Conservation (phyloP, 2,888 invertebrate genomes). For the Plusia festucae region DNA sequence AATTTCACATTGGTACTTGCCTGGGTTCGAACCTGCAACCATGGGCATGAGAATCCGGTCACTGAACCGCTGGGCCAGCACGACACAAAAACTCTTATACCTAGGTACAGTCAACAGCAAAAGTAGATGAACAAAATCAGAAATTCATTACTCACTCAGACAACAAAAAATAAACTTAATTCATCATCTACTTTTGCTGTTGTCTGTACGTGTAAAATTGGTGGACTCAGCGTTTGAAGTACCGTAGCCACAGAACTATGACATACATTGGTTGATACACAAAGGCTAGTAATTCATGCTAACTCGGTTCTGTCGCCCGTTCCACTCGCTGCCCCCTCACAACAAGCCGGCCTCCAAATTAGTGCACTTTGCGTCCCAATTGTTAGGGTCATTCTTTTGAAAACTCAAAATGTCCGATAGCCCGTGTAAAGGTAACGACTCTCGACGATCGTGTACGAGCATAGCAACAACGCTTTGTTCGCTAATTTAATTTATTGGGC, state of each 20-base stretch:
- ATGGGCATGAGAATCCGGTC: too few relatives aligned
- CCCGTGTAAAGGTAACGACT: conserved; percentile 49
- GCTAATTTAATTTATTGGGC: conserved; percentile 46
- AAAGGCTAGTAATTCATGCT: conserved; percentile 66
- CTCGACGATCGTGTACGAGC: conserved; percentile 30
- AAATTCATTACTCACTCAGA: too few relatives aligned
- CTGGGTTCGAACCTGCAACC: too few relatives aligned
- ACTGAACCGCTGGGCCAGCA: too few relatives aligned
- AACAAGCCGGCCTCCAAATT: conserved; percentile 61
- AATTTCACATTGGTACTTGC: too few relatives aligned
- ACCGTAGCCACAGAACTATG: conserved; percentile 21
- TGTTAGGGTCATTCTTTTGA: conserved; percentile 51
- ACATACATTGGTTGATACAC: conserved; percentile 26
- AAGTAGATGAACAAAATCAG: too few relatives aligned
- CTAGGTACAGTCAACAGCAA: too few relatives aligned
- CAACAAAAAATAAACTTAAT: too few relatives aligned
- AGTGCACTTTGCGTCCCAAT: conserved; percentile 63
- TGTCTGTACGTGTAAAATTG: too few relatives aligned
- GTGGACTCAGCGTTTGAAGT: too few relatives aligned
- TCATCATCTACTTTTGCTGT: too few relatives aligned
- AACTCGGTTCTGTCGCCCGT: conserved; percentile 65
- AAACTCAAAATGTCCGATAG: conserved; percentile 50
- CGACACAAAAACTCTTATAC: too few relatives aligned
- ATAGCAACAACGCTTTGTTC: conserved; percentile 19
- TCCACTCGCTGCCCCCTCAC: conserved; percentile 59